A percentile compares a stretch with the other conserved stretches of the same genome.
Evolutionary conservation across 2,888 invertebrate species (phyloP).

Genomic region (Microplitis deprimator): DNA sequence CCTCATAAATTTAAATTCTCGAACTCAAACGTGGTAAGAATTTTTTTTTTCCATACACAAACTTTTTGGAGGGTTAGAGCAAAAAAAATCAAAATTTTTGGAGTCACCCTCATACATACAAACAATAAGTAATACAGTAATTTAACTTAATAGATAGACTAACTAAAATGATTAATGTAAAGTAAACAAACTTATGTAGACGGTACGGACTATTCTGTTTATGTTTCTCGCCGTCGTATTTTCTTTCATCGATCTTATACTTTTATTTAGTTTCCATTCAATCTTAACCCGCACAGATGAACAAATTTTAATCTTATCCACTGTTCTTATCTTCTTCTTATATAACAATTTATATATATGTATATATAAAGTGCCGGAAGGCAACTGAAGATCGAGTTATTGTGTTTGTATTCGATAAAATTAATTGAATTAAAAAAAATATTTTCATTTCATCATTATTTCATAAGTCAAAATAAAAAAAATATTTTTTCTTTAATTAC

Average conservation of each 20-base stretch:
- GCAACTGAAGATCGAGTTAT: constrained; percentile 17
- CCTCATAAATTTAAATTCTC: too few species aligned
- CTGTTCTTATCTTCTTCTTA: neutral
- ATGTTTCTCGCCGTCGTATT: constrained; percentile 2
- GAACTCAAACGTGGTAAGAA: too few species aligned
- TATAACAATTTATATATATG: too few species aligned
- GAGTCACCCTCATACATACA: too few species aligned
- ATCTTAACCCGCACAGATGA: neutral
- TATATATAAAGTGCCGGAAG: neutral
- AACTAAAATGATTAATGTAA: neutral
- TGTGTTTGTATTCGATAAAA: constrained; percentile 29
- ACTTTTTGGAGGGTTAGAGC: too few species aligned
- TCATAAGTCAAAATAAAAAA: neutral
- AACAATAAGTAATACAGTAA: too few species aligned
- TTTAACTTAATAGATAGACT: too few species aligned
- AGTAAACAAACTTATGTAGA: neutral
- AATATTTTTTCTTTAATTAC: neutral
- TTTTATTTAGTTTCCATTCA: neutral
- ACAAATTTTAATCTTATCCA: constrained; percentile 2
- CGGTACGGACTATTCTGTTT: neutral
- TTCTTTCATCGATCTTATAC: constrained; percentile 6
- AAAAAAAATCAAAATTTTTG: too few species aligned
- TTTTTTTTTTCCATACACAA: too few species aligned
- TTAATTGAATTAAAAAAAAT: constrained; percentile 23
- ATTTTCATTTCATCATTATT: neutral